These are phyloP conservation scores for Dryococelus australis DNA, from an alignment of 2,888 invertebrate genomes.

Conservation along the genomic window DNA sequence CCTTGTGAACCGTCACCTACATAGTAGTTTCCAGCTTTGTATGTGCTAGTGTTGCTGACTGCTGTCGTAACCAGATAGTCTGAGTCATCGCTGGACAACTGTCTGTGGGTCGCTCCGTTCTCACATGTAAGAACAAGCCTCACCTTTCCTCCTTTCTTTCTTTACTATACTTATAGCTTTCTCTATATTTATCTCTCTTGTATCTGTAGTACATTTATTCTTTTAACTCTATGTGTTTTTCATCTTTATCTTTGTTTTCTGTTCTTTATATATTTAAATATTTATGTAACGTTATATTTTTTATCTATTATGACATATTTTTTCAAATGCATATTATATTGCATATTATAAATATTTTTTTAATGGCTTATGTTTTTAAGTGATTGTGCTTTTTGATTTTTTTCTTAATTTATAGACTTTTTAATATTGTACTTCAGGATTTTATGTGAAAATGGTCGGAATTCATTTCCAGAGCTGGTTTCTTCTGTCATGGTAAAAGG, in stretches of 20 bases:
- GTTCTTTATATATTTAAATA: slow-evolving; percentile 48
- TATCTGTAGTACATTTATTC: slow-evolving; percentile 48
- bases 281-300: slow-evolving; percentile 47
- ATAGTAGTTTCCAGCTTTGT: slow-evolving; percentile 28
- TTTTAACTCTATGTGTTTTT: slow-evolving; percentile 48
- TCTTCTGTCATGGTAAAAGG: slow-evolving; percentile 16
- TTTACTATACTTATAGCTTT: slow-evolving; percentile 47
- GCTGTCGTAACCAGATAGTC: slow-evolving; percentile 51
- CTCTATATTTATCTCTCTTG: neutral
- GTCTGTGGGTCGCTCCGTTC: slow-evolving; percentile 1
- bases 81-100: slow-evolving; percentile 11
- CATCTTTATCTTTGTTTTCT: slow-evolving; percentile 49
- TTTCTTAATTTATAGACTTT: neutral
- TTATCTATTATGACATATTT: slow-evolving; percentile 36
- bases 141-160: slow-evolving; percentile 44
- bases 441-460: neutral
- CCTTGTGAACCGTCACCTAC: slow-evolving; percentile 39
- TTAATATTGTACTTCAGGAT: neutral
- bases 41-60: slow-evolving; percentile 40
- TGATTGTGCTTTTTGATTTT: slow-evolving; percentile 3
- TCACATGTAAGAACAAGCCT: slow-evolving; percentile 30
- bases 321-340: slow-evolving; percentile 31
- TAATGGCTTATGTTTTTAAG: neutral
- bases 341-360: slow-evolving; percentile 27
- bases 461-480: neutral